phyloP scores from a whole-genome alignment of 2,113 vertebrate species.

The Tyto alba region DNA sequence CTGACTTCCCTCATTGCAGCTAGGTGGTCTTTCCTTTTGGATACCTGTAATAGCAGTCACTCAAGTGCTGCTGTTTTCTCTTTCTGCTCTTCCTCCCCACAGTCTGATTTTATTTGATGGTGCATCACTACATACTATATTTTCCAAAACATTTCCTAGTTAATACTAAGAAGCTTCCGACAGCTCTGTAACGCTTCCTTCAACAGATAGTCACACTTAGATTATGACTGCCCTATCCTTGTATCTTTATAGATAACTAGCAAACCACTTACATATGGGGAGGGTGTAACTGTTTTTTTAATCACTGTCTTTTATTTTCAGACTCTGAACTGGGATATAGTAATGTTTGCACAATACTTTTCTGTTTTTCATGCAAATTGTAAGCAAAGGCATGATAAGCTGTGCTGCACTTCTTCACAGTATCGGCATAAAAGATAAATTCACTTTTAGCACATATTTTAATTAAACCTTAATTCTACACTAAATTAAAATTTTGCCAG shows the following conservation, averaged over 20 bases:
- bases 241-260: slow-evolving; percentile 10
- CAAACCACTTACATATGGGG: slow-evolving; percentile 4
- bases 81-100: not conserved
- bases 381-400: not conserved
- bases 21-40: not conserved
- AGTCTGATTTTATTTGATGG: not conserved
- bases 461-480: not conserved
- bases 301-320: not conserved
- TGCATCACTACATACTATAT: not conserved
- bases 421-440: not conserved
- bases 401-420: not conserved
- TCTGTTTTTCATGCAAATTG: not conserved
- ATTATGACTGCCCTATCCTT: not conserved
- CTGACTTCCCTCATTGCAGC: not conserved
- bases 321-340: not conserved
- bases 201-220: not conserved
- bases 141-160: not conserved
- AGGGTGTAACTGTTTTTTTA: not conserved
- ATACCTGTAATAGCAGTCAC: not conserved
- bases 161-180: not conserved
- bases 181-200: not conserved
- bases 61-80: not conserved
- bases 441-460: not conserved
- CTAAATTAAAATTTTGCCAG: not conserved
- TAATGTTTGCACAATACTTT: not conserved